Evolutionary conservation across 2,113 vertebrate genomes (phyloP).

Genomic region (Penelope pileata): DNA sequence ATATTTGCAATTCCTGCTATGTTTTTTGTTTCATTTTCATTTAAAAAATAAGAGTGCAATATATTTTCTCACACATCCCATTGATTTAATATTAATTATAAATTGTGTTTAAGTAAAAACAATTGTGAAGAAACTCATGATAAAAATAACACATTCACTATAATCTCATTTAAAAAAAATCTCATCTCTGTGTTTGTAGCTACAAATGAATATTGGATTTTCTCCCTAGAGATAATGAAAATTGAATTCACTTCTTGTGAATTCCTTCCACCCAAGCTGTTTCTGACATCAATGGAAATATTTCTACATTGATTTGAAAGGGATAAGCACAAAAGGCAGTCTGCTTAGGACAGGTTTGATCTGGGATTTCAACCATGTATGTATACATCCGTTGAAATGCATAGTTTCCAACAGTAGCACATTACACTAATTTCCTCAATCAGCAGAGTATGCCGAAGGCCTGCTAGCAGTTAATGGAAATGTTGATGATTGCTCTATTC

Average conservation of each 20-base stretch:
- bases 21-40: not conserved
- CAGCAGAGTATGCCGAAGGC: not conserved
- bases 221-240: not conserved
- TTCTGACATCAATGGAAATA: not conserved
- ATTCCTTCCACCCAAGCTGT: not conserved
- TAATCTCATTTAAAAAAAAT: not conserved
- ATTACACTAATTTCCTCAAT: not conserved
- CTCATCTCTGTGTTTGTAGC: not conserved
- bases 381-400: rapidly evolving
- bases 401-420: not conserved
- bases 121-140: rapidly evolving
- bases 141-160: not conserved
- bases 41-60: not conserved
- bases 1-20: not conserved
- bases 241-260: not conserved
- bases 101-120: not conserved
- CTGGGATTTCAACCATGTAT: not conserved
- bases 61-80: rapidly evolving
- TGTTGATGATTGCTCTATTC: not conserved
- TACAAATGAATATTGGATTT: not conserved
- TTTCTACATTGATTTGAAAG: not conserved
- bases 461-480: not conserved
- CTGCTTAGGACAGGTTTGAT: not conserved
- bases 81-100: not conserved
- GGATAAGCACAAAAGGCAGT: not conserved